Evolutionary conservation across 2,888 invertebrate species (phyloP).

Genomic region (Andricus quercusramuli): DNA sequence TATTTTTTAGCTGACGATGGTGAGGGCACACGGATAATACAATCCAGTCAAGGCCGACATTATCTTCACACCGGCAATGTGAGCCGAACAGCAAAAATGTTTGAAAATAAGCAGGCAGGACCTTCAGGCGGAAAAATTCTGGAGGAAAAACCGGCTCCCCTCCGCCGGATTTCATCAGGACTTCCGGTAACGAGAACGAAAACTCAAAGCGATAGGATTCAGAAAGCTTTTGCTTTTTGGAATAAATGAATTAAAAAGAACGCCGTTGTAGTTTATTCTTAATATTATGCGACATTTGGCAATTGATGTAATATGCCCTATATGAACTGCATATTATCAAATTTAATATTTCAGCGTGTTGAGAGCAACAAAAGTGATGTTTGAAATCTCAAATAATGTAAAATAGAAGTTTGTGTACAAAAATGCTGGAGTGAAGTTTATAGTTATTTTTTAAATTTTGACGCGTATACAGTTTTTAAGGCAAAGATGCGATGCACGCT

Average conservation of each 20-base stretch:
- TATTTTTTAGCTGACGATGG: slow-evolving; percentile 59
- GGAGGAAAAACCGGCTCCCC: slow-evolving; percentile 39
- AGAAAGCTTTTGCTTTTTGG: slow-evolving; percentile 79
- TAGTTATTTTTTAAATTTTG: background rate
- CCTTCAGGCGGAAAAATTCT: slow-evolving; percentile 24
- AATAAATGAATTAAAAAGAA: slow-evolving; percentile 69
- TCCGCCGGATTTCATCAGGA: background rate
- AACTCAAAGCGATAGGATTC: slow-evolving; percentile 73
- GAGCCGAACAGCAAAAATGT: slow-evolving; percentile 74
- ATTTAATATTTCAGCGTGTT: background rate
- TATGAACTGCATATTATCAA: background rate
- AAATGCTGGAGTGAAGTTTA: slow-evolving; percentile 14
- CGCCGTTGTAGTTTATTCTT: background rate
- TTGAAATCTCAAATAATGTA: background rate
- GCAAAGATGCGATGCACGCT: background rate
- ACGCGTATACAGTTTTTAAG: background rate
- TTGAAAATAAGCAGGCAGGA: slow-evolving; percentile 68
- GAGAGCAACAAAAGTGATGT: background rate
- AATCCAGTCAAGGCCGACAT: slow-evolving; percentile 50
- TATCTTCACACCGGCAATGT: slow-evolving; percentile 71
- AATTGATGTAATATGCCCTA: background rate
- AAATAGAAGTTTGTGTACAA: background rate
- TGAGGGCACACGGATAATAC: slow-evolving; percentile 70
- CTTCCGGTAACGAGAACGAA: slow-evolving; percentile 53
- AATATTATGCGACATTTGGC: background rate